Conservation (phyloP, 2,888 invertebrate species). For the Rhorus exstirpatorius region DNA sequence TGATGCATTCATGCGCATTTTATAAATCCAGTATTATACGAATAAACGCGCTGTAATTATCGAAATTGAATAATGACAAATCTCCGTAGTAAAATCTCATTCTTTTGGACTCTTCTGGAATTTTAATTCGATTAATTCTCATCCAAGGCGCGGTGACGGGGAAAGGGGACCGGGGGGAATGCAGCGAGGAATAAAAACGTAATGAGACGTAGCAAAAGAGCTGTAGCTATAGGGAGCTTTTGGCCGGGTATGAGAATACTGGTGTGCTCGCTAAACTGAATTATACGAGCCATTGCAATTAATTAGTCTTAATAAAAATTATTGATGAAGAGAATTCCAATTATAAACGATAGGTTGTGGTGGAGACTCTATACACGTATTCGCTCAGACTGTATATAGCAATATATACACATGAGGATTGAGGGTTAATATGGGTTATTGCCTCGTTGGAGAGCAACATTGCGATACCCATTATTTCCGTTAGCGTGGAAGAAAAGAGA, state of each 20-base stretch:
- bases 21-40: too few relatives aligned
- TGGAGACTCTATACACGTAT: conserved; percentile 23
- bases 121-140: conserved; percentile 38
- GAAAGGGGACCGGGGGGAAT: not conserved
- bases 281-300: conserved; percentile 84
- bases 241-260: conserved; percentile 17
- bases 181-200: not conserved
- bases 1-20: too few relatives aligned
- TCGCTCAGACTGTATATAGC: not conserved
- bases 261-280: conserved; percentile 73
- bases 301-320: conserved; percentile 86
- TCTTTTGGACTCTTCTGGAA: not conserved
- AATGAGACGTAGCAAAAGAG: conserved; percentile 22
- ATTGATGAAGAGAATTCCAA: conserved; percentile 83
- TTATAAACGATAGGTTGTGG: conserved; percentile 78
- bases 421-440: conserved; percentile 40
- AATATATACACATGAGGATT: too few relatives aligned
- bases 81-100: not conserved
- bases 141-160: too few relatives aligned
- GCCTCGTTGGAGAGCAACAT: conserved; percentile 39
- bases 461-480: conserved; percentile 44
- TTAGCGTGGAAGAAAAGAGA: conserved; percentile 80
- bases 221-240: conserved; percentile 12
- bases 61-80: not conserved
- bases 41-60: too few relatives aligned